Conservation (phyloP, 2,113 vertebrate species). For the Aphelocoma coerulescens region DNA sequence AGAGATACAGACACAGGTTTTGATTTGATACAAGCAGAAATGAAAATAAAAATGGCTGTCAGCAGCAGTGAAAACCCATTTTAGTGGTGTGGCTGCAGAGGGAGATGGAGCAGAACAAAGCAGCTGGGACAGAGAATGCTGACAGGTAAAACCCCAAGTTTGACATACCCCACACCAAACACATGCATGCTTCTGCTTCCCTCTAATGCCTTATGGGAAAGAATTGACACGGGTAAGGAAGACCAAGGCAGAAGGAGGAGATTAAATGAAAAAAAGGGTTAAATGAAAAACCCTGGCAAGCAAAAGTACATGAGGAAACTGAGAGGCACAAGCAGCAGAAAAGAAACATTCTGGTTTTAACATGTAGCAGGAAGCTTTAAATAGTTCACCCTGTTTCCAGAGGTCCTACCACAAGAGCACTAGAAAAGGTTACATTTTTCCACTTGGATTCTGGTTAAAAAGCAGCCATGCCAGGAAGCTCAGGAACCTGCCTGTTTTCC, state of each 20-base stretch:
- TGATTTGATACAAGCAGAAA: neutral
- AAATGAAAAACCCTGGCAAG: neutral
- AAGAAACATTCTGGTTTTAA: neutral
- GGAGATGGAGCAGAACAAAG: neutral
- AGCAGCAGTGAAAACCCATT: neutral
- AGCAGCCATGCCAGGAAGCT: neutral
- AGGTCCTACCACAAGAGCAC: neutral
- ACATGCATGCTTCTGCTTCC: neutral
- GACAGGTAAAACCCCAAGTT: neutral
- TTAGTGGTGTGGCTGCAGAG: neutral
- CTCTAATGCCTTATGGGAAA: neutral
- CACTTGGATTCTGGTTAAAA: neutral
- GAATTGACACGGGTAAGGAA: neutral
- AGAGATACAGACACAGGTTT: neutral
- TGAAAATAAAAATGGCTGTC: neutral
- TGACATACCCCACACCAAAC: neutral
- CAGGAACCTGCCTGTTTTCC: neutral
- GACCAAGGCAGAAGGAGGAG: neutral
- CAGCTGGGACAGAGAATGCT: neutral
- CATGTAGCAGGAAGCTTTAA: neutral
- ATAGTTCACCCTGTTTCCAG: neutral
- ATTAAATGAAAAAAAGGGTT: neutral
- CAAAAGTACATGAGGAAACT: neutral
- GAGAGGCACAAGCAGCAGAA: neutral
- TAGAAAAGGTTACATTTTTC: constrained; percentile 17